Percentiles rank a stretch among this genome's conserved stretches.
Evolutionary conservation across 2,888 invertebrate genomes (phyloP).

Genomic region (Cephus nigrinus): DNA sequence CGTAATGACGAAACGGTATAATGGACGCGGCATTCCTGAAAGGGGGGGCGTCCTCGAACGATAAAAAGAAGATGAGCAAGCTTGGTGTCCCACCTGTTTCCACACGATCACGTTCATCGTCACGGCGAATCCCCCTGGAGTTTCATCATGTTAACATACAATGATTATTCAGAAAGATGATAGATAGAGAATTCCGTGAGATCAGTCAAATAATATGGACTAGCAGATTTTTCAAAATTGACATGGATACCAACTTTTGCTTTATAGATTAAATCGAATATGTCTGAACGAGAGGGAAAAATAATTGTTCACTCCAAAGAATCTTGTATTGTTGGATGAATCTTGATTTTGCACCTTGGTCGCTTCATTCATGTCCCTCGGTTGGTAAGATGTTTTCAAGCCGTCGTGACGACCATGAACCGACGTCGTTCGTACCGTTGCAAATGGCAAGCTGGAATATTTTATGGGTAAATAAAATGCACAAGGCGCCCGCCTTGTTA

Average conservation of each 20-base stretch:
- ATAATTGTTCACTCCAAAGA: neutral
- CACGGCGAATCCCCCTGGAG: neutral
- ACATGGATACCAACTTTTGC: neutral
- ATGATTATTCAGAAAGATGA: neutral
- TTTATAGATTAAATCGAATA: neutral
- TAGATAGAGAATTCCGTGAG: neutral
- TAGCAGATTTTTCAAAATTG: neutral
- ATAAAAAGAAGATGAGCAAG: slow-evolving; percentile 1
- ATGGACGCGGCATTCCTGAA: slow-evolving; percentile 11
- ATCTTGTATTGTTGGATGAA: neutral
- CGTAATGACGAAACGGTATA: slow-evolving; percentile 11
- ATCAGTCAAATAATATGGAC: neutral
- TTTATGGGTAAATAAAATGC: slow-evolving; percentile 27
- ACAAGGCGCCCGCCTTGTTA: slow-evolving; percentile 20
- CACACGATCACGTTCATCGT: slow-evolving; percentile 1
- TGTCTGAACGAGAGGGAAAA: neutral
- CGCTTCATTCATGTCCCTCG: neutral
- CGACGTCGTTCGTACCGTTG: neutral
- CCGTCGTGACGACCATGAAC: neutral
- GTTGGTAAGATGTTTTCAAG: neutral
- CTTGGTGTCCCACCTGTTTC: slow-evolving; percentile 7
- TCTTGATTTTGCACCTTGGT: neutral
- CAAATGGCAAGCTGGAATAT: slow-evolving; percentile 17
- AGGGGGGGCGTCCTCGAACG: neutral
- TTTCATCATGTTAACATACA: neutral